Base-by-base conservation (phyloP, 2,113 vertebrate genomes). In the Gobius niger region DNA sequence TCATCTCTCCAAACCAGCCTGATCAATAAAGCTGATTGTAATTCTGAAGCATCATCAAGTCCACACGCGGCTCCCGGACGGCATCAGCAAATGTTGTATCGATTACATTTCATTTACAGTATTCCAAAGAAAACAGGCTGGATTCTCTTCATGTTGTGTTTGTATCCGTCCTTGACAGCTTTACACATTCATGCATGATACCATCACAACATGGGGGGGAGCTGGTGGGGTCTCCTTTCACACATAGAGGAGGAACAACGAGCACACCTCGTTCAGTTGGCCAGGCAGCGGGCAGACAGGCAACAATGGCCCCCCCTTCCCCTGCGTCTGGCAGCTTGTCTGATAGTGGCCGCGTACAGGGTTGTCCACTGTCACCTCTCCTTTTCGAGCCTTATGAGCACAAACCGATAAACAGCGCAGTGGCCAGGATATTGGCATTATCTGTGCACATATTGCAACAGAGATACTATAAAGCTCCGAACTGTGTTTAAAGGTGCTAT, bases 281-380 rank as follows among this genome's bases (percentile, higher is more conserved):
- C 24, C 24, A 78, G 72, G 69, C 19, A 79, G 83, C 73, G 74
- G 78, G 77, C 76, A 77, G 68, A 75, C 76, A 78, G 73, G 19
- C 75, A 83, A 87, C 89, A 88, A 89, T 87, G 86, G 88, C 81
- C 82, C 82, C 85, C 85, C 82, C 85, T 84, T 84, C 84, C 89
- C 83, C 83, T 65, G 50, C 63, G 82, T 83, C 83, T 83, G 72
- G 86, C 84, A 76, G 81, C 81, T 78, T 74, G 82, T 86, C 86
- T 89, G 86, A 88, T 87, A 87, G 89, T 87, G 84, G 88, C 86
- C 85, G 80, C 83, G 74, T 87, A 79, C 84, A 83, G 57, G 77
- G 19, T 50, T 57, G 41, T 24, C 84, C 78, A 81, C 84, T 84
- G 84, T 69, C 67, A 56, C 80, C 78, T 73, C 57, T 81, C 76